A percentile compares a stretch with the other conserved stretches of the same genome.
Conservation (phyloP, 2,888 invertebrate species). For the Drosophila pseudotakahashii region DNA sequence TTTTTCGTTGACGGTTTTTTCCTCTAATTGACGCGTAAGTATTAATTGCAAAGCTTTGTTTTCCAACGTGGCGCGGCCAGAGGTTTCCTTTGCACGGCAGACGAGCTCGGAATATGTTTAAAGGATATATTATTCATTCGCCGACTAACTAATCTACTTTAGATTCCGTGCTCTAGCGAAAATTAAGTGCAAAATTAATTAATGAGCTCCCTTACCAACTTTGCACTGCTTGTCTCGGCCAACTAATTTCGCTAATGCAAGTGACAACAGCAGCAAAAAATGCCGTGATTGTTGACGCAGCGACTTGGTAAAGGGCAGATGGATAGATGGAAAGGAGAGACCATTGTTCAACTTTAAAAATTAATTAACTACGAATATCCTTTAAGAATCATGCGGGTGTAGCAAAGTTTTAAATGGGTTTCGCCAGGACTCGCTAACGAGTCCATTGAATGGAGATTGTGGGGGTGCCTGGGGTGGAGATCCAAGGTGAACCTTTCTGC, state of each 20-base stretch:
- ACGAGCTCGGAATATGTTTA: background rate
- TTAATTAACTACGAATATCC: conserved; percentile 76
- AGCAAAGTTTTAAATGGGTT: conserved; percentile 58
- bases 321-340: background rate
- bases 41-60: conserved; percentile 79
- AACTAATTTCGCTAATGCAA: conserved; percentile 76
- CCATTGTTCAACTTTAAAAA: conserved; percentile 74
- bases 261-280: conserved; percentile 55
- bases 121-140: conserved; percentile 16
- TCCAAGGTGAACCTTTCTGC: conserved; percentile 50
- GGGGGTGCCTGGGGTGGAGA: background rate
- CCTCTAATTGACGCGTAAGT: conserved; percentile 78
- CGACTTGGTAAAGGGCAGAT: conserved; percentile 1
- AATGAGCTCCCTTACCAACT: conserved; percentile 46
- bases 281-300: conserved; percentile 59
- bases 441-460: conserved; percentile 23
- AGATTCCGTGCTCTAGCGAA: conserved; percentile 21
- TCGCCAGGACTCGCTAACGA: conserved; percentile 51
- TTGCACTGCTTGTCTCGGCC: conserved; percentile 13
- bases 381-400: conserved; percentile 53
- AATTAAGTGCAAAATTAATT: conserved; percentile 74
- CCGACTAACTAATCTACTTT: conserved; percentile 40
- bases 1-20: conserved; percentile 58
- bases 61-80: conserved; percentile 62
- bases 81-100: conserved; percentile 26